A percentile compares a stretch with the other conserved stretches of the same genome.
Conservation (phyloP, 2,797 vertebrate species). For the Pipistrellus kuhlii region DNA sequence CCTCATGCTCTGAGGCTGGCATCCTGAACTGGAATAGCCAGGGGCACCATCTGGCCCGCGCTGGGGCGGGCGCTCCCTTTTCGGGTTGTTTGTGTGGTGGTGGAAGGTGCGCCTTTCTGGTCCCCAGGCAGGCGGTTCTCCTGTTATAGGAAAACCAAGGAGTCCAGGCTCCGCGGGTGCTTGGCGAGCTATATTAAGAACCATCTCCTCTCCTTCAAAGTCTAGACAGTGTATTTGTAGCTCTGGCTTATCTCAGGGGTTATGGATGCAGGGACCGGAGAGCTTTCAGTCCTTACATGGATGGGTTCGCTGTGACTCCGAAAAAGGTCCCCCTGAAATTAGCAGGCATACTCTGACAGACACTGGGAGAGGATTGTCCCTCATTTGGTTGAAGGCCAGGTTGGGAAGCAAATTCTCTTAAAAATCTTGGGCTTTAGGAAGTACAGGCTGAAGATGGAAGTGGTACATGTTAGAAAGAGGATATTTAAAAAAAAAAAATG, state of each 20-base stretch:
- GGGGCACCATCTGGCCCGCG: constrained; percentile 16
- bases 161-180: neutral
- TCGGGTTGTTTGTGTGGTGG: neutral
- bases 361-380: neutral
- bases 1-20: neutral
- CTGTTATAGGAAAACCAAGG: constrained; percentile 48
- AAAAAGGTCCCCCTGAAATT: constrained; percentile 20
- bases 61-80: neutral
- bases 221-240: constrained; percentile 70
- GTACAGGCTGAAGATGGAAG: neutral
- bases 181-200: constrained; percentile 62
- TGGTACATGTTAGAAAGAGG: neutral
- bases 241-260: constrained; percentile 64
- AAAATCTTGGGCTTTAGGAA: constrained; percentile 31
- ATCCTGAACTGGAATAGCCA: constrained; percentile 38
- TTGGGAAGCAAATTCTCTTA: neutral
- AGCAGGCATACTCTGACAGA: constrained; percentile 9
- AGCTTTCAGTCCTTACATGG: constrained; percentile 33
- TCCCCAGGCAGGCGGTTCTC: constrained; percentile 23
- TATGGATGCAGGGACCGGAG: neutral
- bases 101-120: neutral
- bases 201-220: constrained; percentile 6
- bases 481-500: neutral
- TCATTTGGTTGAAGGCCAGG: neutral
- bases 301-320: neutral